Evolutionary conservation across 2,797 vertebrate genomes (phyloP).

Genomic region (Falco biarmicus): DNA sequence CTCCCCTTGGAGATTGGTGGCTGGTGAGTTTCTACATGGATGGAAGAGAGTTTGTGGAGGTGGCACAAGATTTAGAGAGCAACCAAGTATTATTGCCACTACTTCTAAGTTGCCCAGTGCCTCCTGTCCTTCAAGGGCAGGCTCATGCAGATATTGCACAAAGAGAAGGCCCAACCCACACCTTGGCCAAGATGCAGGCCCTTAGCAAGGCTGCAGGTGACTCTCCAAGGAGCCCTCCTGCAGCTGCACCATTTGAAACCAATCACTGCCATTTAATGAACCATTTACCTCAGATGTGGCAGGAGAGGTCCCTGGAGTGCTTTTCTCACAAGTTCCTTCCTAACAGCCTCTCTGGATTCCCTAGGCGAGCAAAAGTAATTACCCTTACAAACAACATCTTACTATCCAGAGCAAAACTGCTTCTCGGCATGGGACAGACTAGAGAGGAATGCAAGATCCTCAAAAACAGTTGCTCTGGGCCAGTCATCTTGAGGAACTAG

Average conservation of each 20-base stretch:
- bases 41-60: neutral
- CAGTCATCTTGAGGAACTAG: neutral
- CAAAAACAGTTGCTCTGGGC: neutral
- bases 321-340: slow-evolving; percentile 32
- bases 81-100: neutral
- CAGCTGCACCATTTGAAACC: neutral
- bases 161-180: neutral
- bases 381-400: neutral
- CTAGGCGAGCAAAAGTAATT: slow-evolving; percentile 22
- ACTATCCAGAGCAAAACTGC: neutral
- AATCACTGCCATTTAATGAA: neutral
- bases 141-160: neutral
- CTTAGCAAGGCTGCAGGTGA: neutral
- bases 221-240: neutral
- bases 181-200: neutral
- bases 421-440: neutral
- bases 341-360: slow-evolving; percentile 4
- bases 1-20: neutral
- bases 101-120: neutral
- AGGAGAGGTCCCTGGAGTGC: neutral
- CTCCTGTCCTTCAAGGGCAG: neutral
- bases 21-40: neutral
- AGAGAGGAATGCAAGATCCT: neutral
- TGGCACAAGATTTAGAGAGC: neutral
- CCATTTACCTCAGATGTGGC: neutral